Evolutionary conservation across 2,888 invertebrate species (phyloP).

Genomic region (Morpho achilles): DNA sequence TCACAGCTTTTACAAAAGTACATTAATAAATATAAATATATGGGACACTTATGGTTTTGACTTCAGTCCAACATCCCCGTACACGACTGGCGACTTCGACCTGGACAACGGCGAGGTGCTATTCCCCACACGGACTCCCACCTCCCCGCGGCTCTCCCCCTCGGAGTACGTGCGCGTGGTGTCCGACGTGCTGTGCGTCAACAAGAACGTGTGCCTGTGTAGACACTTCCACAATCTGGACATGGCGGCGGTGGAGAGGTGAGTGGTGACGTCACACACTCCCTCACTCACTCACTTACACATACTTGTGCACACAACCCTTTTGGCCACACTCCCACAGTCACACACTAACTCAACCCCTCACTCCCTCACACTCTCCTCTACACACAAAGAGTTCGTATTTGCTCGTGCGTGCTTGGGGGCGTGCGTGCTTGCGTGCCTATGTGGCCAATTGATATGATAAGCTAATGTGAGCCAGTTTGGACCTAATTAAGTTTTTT

Average conservation of each 20-base stretch:
- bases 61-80: conserved; percentile 78
- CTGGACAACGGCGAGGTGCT: conserved; percentile 42
- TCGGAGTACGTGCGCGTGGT: conserved; percentile 79
- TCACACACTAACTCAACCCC: too few relatives aligned
- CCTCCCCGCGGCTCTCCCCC: conserved; percentile 35
- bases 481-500: too few relatives aligned
- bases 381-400: too few relatives aligned
- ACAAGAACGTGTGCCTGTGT: conserved; percentile 96
- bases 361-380: too few relatives aligned
- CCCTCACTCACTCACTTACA: not conserved
- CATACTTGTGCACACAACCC: too few relatives aligned
- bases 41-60: not conserved
- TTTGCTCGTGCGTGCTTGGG: too few relatives aligned
- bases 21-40: too few relatives aligned
- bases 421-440: not conserved
- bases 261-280: conserved; percentile 34
- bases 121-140: conserved; percentile 41
- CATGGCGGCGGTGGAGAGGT: conserved; percentile 87
- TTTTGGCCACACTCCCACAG: too few relatives aligned
- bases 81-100: conserved; percentile 70
- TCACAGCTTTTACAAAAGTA: too few relatives aligned
- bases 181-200: conserved; percentile 92
- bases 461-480: too few relatives aligned
- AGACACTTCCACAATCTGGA: conserved; percentile 93
- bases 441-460: too few relatives aligned